Conservation (phyloP, 2,888 invertebrate species). For the Caenorhabditis sp. region DNA sequence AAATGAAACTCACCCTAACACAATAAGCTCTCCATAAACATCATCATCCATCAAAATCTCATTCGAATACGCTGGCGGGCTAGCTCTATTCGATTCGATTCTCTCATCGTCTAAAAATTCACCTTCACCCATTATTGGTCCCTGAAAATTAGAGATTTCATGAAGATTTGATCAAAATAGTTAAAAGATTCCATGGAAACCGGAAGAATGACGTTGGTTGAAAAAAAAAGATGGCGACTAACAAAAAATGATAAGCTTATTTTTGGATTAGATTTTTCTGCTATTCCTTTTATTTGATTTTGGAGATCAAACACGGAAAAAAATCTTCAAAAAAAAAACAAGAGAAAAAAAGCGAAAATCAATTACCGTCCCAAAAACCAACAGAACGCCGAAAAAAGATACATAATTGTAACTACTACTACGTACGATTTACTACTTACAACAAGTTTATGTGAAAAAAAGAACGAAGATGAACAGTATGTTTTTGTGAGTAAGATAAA, state of each 20-base stretch:
- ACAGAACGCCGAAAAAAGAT: background rate
- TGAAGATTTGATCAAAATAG: background rate
- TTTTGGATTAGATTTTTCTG: background rate
- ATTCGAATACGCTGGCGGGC: conserved; percentile 38
- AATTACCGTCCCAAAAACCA: background rate
- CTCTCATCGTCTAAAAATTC: background rate
- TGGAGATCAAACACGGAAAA: background rate
- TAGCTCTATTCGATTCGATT: conserved; percentile 2
- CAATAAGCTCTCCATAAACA: conserved; percentile 64
- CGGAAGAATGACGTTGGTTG: background rate
- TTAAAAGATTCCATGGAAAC: background rate
- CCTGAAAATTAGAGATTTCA: too few relatives aligned
- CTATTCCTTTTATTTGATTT: too few relatives aligned
- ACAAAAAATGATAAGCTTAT: background rate
- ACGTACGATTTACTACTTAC: background rate
- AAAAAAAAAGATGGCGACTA: background rate
- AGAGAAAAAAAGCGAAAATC: background rate
- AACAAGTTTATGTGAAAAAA: background rate
- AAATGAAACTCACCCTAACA: conserved; percentile 54
- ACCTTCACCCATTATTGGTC: background rate
- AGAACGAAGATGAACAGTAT: background rate
- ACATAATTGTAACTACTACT: background rate
- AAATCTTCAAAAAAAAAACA: background rate
- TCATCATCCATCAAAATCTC: conserved; percentile 38
- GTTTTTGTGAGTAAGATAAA: background rate